A percentile compares a stretch with the other conserved stretches of the same genome.
Conservation (phyloP, 2,113 vertebrate genomes). For the Melanostigma gelatinosum region DNA sequence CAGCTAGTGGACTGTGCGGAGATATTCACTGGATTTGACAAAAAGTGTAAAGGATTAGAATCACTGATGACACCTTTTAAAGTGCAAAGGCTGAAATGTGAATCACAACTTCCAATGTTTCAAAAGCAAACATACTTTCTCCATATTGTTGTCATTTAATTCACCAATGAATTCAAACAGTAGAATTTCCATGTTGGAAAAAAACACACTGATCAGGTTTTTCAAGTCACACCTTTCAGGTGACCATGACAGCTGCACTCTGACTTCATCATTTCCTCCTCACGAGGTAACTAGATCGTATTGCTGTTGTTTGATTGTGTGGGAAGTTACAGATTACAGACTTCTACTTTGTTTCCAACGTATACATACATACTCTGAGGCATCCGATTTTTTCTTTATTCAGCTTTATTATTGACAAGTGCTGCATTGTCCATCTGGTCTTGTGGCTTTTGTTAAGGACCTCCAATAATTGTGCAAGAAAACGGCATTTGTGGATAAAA, state of each 20-base stretch:
- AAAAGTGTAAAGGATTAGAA: no score
- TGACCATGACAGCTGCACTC: constrained; percentile 9
- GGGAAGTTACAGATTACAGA: constrained; percentile 10
- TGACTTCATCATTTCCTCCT: neutral
- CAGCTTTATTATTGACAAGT: neutral
- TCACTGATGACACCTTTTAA: no score
- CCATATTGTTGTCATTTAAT: neutral
- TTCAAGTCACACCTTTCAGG: constrained; percentile 17
- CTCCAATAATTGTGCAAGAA: neutral
- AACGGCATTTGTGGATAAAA: neutral
- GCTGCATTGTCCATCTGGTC: neutral
- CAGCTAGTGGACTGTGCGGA: no score
- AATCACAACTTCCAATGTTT: neutral
- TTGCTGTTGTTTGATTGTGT: neutral
- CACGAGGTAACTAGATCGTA: neutral
- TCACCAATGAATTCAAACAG: neutral
- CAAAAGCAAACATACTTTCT: neutral
- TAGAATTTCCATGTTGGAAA: neutral
- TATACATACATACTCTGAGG: neutral
- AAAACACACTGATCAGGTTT: constrained; percentile 20
- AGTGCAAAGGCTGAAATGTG: no score
- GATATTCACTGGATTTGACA: no score
- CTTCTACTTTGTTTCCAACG: neutral
- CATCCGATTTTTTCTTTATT: neutral
- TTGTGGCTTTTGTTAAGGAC: neutral